Evolutionary conservation across 2,888 invertebrate genomes (phyloP), one percentile per base, ranked within the genome.

Genomic region (Acleris holmiana): DNA sequence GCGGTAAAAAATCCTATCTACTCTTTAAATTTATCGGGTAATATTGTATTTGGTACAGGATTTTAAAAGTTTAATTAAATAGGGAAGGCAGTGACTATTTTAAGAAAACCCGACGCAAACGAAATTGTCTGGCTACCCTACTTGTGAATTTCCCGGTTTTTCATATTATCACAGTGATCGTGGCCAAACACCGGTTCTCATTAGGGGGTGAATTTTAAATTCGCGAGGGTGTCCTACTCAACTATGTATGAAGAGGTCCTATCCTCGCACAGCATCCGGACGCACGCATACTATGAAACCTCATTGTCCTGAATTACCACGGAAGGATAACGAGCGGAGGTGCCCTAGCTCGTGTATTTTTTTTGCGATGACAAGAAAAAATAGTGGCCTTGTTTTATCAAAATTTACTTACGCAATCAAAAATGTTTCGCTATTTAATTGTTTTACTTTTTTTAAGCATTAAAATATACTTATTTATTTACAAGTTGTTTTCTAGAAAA

Each of bases 191-290:
- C 76, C 75, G 73, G 68, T 78, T 76, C 84, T 87, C 83, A 85
- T 88, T 85, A 85, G 73, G 78, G 86, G 86, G 85, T 89, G 88
- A 89, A 89, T 90, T 89, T 89, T 86, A 88, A 89, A 89, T 88
- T 82, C 63, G 80, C 75, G 80, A 80, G 83, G 85, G 82, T 76
- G 81, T 82, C 71, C 76, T 82, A 84, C 86, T 89, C 83, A 88
- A 88, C 83, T 88, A 90, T 89, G 89, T 88, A 91, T 89, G 86
- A 90, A 86, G 86, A 84, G 75, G 80, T 77, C 70, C 82, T 73
- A 75, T 81, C 73, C 71, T 73, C 78, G 80, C 79, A 74, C 79
- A 83, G 78, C 77, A 85, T 88, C 85, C 85, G 84, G 83, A 79
- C 78, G 80, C 79, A 83, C 84, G 83, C 86, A 85, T 87, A 83